Base-by-base conservation (phyloP, 2,888 invertebrate genomes). In the Polydrusus tereticollis region DNA sequence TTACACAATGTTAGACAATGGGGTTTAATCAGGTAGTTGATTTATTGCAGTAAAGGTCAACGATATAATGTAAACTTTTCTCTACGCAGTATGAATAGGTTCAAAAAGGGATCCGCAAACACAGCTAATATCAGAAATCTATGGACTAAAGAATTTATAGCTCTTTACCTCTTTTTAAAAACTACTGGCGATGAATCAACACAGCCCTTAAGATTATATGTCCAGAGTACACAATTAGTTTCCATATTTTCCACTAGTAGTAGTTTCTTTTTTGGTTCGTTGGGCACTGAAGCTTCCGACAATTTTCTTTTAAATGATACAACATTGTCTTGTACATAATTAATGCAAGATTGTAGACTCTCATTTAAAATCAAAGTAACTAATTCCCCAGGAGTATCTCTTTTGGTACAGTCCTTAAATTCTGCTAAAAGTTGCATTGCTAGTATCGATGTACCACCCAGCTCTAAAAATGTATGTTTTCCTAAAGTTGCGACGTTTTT, bases 161-260 rank as follows among this genome's bases (percentile, higher is more conserved):
- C 4, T 38, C 1, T 87, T 87, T 85, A 89, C 90, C 83, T 81
- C 77, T 82, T 80, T 76, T 85, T 78, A 77, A 88, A 88, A 60
- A 90, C 77, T 20, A 88, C 86, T 18, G 94, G 93, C 12, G 94
- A 89, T 7, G 94, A 92, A 87, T 96, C 96, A 8, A 96, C 90
- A 86, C 96, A 96, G 85, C 95, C 96, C 43, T 88, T 87, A 60
- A 93, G 88, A 83, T 93, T 85, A 82, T 87, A 88, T 75, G 85
- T 87, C 92, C 90, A 90, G 26, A 75, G 36, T 64, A 87, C 80
- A 68, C 74, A 77, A 67, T 38, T 85, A 73, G 81, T 5, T 36
- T 47, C 33, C 67, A 52, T 71, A 45, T 38, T 58, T n/a, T 50
- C 52, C 4, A 20, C 6, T n/a, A 29, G 6, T n/a, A 29, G 6